These are phyloP conservation scores for Apodemia mormo DNA, from an alignment of 2,888 invertebrate genomes.

Conservation along the genomic window DNA sequence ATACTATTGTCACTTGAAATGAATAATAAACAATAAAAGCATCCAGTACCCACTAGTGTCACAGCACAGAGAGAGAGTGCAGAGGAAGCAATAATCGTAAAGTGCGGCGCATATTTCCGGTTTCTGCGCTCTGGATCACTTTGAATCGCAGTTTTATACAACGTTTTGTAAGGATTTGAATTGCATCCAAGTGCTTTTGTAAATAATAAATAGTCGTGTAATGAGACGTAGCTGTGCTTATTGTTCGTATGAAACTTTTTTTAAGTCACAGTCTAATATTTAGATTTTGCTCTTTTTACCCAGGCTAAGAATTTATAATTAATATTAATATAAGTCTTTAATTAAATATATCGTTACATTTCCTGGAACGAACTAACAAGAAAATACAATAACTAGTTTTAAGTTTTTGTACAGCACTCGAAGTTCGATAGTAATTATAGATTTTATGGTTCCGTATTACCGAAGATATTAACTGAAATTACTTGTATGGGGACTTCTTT, in stretches of 20 bases:
- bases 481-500: too few species aligned
- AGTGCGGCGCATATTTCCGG: slow-evolving; percentile 60
- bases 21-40: slow-evolving; percentile 57
- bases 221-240: slow-evolving; percentile 38
- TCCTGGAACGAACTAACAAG: too few species aligned
- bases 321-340: too few species aligned
- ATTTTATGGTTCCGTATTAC: too few species aligned
- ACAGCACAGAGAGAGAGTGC: slow-evolving; percentile 45
- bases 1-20: slow-evolving; percentile 47
- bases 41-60: slow-evolving; percentile 48
- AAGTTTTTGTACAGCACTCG: too few species aligned
- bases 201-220: slow-evolving; percentile 41
- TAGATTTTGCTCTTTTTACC: neutral
- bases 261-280: neutral
- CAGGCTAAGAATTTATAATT: too few species aligned
- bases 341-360: too few species aligned
- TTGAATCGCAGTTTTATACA: slow-evolving; percentile 53
- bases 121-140: slow-evolving; percentile 47
- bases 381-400: too few species aligned
- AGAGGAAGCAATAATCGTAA: slow-evolving; percentile 69
- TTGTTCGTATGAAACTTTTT: slow-evolving; percentile 24
- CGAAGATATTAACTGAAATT: too few species aligned
- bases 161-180: slow-evolving; percentile 56
- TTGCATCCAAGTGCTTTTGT: slow-evolving; percentile 53
- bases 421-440: too few species aligned